These are phyloP conservation scores for Pelochelys cantorii DNA, from an alignment of 2,797 vertebrate species.

Conservation along the genomic window DNA sequence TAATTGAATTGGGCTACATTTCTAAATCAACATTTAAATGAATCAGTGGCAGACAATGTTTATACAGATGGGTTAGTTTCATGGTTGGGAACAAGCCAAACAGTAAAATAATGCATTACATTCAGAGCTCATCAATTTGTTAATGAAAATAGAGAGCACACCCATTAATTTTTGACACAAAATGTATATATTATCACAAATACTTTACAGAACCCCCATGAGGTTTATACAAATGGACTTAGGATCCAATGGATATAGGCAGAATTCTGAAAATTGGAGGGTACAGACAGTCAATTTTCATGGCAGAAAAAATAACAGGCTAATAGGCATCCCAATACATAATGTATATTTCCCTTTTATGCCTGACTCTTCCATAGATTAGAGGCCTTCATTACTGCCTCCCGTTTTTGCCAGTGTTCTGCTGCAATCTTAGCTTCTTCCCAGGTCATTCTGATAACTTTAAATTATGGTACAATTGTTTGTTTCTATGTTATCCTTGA, in stretches of 20 bases:
- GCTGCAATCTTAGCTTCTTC: not conserved
- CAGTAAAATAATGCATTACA: slow-evolving; percentile 30
- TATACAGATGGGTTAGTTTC: slow-evolving; percentile 31
- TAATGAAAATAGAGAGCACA: slow-evolving; percentile 9
- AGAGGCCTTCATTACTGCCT: not conserved
- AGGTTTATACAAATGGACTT: not conserved
- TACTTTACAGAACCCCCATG: not conserved
- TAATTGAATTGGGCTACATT: slow-evolving; percentile 30
- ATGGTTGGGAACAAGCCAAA: slow-evolving; percentile 37
- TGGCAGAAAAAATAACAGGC: not conserved
- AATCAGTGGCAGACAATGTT: slow-evolving; percentile 37
- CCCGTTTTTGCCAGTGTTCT: not conserved
- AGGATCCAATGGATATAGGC: not conserved
- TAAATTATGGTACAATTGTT: not conserved
- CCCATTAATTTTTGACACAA: not conserved
- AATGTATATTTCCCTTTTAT: not conserved
- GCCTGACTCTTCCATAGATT: not conserved
- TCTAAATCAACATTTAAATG: slow-evolving; percentile 48
- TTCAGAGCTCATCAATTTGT: slow-evolving; percentile 5
- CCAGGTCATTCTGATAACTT: not conserved
- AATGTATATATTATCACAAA: not conserved
- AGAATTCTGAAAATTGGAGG: not conserved
- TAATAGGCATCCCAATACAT: not conserved
- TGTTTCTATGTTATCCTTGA: not conserved
- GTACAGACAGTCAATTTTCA: not conserved